Evolutionary conservation across 1,140 invertebrate genomes (phyloP).

Genomic region (Saxidomus purpurata): DNA sequence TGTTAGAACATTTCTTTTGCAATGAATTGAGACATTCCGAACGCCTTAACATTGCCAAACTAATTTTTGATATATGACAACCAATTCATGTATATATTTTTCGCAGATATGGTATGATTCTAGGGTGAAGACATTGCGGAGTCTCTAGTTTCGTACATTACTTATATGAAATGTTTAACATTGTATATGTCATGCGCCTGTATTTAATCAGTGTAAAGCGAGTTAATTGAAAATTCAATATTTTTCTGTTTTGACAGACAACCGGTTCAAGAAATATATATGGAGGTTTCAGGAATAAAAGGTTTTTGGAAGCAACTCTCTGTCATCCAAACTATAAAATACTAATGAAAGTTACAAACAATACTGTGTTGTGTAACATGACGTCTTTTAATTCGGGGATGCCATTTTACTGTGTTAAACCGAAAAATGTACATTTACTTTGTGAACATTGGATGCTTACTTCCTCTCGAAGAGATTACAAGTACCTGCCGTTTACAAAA

Average conservation of each 20-base stretch:
- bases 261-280: neutral
- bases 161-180: no score
- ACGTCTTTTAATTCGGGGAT: slow-evolving; percentile 31
- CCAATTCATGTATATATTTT: no score
- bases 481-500: neutral
- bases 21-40: no score
- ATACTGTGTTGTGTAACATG: slow-evolving; percentile 18
- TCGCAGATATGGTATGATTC: no score
- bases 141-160: no score
- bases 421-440: neutral
- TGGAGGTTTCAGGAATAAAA: neutral
- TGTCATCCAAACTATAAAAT: slow-evolving; percentile 1
- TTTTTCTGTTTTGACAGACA: neutral
- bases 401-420: slow-evolving; percentile 38
- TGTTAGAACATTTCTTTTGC: no score
- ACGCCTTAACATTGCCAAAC: no score
- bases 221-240: no score
- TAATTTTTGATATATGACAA: no score
- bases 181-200: no score
- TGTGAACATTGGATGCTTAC: slow-evolving; percentile 1
- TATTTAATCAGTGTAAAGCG: no score
- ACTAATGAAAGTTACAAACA: neutral
- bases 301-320: neutral
- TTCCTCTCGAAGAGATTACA: neutral
- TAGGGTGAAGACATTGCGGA: no score